Evolutionary conservation across 2,113 vertebrate genomes (phyloP).

Genomic region (Sturnira hondurensis): DNA sequence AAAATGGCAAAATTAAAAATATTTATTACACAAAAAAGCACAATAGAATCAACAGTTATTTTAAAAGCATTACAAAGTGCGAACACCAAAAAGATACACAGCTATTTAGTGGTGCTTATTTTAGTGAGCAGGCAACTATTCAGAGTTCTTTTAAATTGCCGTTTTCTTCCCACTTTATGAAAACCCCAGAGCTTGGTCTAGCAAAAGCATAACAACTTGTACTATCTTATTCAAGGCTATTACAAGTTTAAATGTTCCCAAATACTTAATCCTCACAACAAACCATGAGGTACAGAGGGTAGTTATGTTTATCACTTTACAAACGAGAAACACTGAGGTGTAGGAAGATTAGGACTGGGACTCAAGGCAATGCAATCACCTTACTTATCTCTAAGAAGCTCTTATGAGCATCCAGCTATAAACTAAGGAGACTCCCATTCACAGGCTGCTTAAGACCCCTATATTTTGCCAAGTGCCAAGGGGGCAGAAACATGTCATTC

Average conservation of each 20-base stretch:
- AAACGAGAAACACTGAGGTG: slow-evolving; percentile 1
- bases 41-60: slow-evolving; percentile 33
- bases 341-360: background rate
- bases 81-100: slow-evolving; percentile 45
- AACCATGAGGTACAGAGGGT: slow-evolving; percentile 53
- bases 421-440: background rate
- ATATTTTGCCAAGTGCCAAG: background rate
- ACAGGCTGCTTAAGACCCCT: background rate
- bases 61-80: slow-evolving; percentile 62
- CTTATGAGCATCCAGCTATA: background rate
- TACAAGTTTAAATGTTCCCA: background rate
- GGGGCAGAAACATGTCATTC: background rate
- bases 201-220: background rate
- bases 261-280: background rate
- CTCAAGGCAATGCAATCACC: background rate
- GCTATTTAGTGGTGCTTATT: background rate
- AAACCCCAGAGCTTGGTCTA: background rate
- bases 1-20: slow-evolving; percentile 40
- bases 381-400: background rate
- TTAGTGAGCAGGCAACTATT: background rate
- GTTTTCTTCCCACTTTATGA: background rate
- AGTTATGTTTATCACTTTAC: background rate
- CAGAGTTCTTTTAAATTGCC: background rate
- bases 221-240: background rate
- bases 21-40: slow-evolving; percentile 57